Base-by-base conservation (phyloP, 2,888 invertebrate species). In the Hemistola chrysoprasaria region DNA sequence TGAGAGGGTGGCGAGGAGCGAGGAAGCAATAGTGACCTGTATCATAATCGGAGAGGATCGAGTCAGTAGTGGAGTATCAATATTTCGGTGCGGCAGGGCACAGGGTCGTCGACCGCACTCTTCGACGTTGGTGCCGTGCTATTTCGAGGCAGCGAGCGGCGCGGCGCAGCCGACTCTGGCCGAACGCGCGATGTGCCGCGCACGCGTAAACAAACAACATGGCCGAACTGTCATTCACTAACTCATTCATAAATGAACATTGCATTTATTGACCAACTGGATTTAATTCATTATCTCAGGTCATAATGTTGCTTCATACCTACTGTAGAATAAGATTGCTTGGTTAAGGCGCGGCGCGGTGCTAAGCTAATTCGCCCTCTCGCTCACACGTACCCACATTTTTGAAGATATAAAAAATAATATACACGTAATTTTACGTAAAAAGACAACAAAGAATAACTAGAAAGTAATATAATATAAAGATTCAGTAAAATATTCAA, bases 141-240 rank as follows among this genome's bases (percentile, higher is more conserved):
- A 88, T 88, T 88, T 88, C 79, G 80, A 86, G 84, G 70, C 74
- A 65, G 68, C 76, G 80, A 78, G 68, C 74, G 65, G 50, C 52
- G 50, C 53, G 59, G 59, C 67, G 66, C 74, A 61, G 58, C 78
- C 81, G 84, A 79, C 61, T 60, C 58, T 52, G 55, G 58, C 77
- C 83, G 82, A 80, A 55, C 73, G 71, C 67, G 63, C 69, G 71
- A 61, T 65, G 72, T 65, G 62, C 69, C 64, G 72, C 69, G 74
- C 78, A 67, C 78, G 80, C 83, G 85, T 86, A 87, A 84, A 86
- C 85, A 87, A 85, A 85, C 73, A 70, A 69, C 77, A 85, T 85
- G 85, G 81, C 80, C 63, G 81, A 80, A 76, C 79, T 86, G 85
- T 87, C 88, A 88, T 87, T 87, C 85, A 85, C 65, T 81, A 82